A percentile compares a stretch with the other conserved stretches of the same genome.
These are phyloP conservation scores for Rhynchotus rufescens DNA, from an alignment of 2,797 vertebrate genomes.

Conservation along the genomic window DNA sequence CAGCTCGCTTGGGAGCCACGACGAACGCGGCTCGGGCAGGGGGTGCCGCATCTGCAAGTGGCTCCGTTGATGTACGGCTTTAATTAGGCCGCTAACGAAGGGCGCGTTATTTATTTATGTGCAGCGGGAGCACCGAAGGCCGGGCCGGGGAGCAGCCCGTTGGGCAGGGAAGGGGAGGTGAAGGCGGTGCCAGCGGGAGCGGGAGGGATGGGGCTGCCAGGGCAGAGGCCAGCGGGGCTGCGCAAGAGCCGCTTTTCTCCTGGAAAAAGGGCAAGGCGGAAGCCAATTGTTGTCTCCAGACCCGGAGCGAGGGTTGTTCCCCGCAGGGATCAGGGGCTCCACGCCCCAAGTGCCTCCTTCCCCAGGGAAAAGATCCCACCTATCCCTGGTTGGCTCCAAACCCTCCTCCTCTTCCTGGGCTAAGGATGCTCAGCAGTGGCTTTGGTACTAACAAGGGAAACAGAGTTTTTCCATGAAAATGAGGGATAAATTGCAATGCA, in stretches of 20 bases:
- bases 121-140: background rate
- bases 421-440: too few relatives aligned
- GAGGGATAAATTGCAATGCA: too few relatives aligned
- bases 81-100: slow-evolving; percentile 75
- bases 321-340: background rate
- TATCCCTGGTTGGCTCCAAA: too few relatives aligned
- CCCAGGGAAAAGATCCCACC: too few relatives aligned
- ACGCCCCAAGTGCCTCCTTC: too few relatives aligned
- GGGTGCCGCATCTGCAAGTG: slow-evolving; percentile 59
- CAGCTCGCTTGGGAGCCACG: background rate
- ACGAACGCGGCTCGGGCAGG: slow-evolving; percentile 32
- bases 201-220: too few relatives aligned
- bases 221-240: background rate
- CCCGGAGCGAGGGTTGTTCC: background rate
- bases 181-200: too few relatives aligned
- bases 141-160: background rate
- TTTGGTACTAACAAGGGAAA: too few relatives aligned
- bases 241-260: fast-evolving
- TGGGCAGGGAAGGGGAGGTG: background rate
- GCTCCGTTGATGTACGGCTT: slow-evolving; percentile 73
- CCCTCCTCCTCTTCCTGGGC: too few relatives aligned
- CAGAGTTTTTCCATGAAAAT: too few relatives aligned
- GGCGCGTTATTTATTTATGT: slow-evolving; percentile 57
- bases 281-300: background rate
- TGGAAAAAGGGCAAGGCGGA: fast-evolving